Base-by-base conservation (phyloP, 2,797 vertebrate species). In the Lindbergichthys nudifrons region DNA sequence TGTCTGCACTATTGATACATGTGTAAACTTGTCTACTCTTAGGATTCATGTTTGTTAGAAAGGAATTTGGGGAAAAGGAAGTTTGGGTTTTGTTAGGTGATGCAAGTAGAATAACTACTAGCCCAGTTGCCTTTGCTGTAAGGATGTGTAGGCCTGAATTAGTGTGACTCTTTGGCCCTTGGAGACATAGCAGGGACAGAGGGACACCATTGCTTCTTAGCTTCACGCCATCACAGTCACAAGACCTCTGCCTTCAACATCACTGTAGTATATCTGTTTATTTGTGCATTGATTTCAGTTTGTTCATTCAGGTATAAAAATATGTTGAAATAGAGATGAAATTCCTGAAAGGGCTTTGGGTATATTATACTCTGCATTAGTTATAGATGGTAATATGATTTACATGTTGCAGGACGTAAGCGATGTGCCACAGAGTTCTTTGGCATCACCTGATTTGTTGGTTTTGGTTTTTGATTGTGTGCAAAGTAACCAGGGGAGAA, bases 1-100 rank as follows among this genome's bases (percentile, higher is more conserved):
- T 77, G 80, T 91, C 90, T 92, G 90, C 91, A 91, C 88, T 92
- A 88, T 88, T 91, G 92, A 92, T 91, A 83, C 85, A 84, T 48
- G 70, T 93, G 87, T 92, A 88, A 89, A 82, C 82, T 62, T 77
- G 80, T 89, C 87, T 79, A 85, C 85, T 83, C 70, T 87, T 93
- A 92, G 84, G 56, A 85, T 87, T 88, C 86, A 84, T 89, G 85
- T 92, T 91, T 83, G 71, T 89, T 92, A 82, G 85, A 77, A 75
- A 71, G 80, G 57, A 75, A 82, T 80, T 85, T 74, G 79, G 77
- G 26, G 64, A 88, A 85, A 48, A 51, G 64, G 72, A 83, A 61
- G 48, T 82, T 52, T 77, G 81, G 75, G 59, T 81, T 89, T 80
- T 76, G 46, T 68, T 86, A 82, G 87, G 77, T 70, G 63, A 86